A percentile compares a stretch with the other conserved stretches of the same genome.
phyloP scores from a whole-genome alignment of 2,888 invertebrate species.

The Drosophila longiperda region DNA sequence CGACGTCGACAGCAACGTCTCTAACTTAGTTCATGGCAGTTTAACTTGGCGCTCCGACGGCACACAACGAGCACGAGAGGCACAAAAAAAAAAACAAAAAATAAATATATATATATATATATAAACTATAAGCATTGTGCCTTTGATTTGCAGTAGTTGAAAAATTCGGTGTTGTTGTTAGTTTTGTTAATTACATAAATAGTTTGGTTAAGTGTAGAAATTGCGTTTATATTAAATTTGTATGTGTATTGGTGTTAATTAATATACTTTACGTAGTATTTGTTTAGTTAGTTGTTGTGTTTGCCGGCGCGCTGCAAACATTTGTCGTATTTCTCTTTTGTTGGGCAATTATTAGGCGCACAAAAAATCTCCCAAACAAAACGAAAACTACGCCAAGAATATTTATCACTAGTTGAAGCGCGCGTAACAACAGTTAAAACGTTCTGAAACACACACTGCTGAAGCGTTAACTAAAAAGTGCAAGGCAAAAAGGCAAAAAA shows the following conservation, averaged over 20 bases:
- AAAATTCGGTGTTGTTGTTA: constrained; percentile 34
- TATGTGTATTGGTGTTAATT: constrained; percentile 7
- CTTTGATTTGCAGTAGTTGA: constrained; percentile 42
- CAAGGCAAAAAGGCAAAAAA: constrained; percentile 61
- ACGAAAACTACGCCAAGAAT: constrained; percentile 2
- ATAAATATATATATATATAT: constrained; percentile 9
- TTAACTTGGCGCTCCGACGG: constrained; percentile 66
- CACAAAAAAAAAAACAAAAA: constrained; percentile 17
- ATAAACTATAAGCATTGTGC: constrained; percentile 17
- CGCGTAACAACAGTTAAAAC: constrained; percentile 44
- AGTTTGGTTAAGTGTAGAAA: constrained; percentile 37
- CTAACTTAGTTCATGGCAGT: constrained; percentile 71
- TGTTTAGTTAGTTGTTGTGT: constrained; percentile 53
- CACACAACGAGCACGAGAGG: constrained; percentile 53
- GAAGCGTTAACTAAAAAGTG: constrained; percentile 74
- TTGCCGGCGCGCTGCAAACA: constrained; percentile 55
- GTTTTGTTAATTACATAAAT: constrained; percentile 54
- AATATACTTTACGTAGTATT: constrained; percentile 69
- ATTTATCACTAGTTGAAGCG: constrained; percentile 25
- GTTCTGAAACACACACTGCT: constrained; percentile 66
- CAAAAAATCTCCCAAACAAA: constrained; percentile 62
- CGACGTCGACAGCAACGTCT: constrained; percentile 21
- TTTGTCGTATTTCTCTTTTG: constrained; percentile 48
- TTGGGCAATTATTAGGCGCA: constrained; percentile 63
- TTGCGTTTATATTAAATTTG: constrained; percentile 25